These are phyloP conservation scores for Arrhopalites spinosus DNA, from an alignment of 2,888 invertebrate genomes.

Conservation along the genomic window DNA sequence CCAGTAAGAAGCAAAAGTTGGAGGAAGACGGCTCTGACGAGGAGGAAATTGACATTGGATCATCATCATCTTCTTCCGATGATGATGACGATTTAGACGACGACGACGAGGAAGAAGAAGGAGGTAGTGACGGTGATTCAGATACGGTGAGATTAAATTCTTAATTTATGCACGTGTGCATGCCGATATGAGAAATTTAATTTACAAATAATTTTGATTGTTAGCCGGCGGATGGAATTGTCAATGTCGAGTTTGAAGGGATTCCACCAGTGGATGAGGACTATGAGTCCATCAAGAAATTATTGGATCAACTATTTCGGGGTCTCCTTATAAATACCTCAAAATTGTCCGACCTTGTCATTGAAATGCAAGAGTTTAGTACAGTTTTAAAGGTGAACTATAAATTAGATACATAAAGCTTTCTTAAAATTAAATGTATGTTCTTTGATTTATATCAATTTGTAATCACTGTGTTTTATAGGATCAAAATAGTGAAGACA, in stretches of 20 bases:
- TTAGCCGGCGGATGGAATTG: slow-evolving; percentile 23
- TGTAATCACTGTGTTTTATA: not conserved
- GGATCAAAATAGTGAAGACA: slow-evolving; percentile 40
- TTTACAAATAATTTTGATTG: not conserved
- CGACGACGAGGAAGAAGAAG: slow-evolving; percentile 39
- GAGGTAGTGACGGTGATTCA: not conserved
- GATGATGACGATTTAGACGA: slow-evolving; percentile 38
- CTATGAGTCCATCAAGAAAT: slow-evolving; percentile 11
- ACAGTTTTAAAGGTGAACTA: slow-evolving; percentile 29
- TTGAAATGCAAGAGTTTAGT: slow-evolving; percentile 18
- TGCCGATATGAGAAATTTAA: not conserved
- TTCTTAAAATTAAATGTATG: not conserved
- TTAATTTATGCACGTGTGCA: not conserved
- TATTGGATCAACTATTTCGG: slow-evolving; percentile 26
- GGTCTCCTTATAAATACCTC: slow-evolving; percentile 28
- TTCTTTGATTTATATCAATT: not conserved
- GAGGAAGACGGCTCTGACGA: not conserved
- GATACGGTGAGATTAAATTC: slow-evolving; percentile 9
- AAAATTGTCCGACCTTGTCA: slow-evolving; percentile 12
- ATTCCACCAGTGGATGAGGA: slow-evolving; percentile 28
- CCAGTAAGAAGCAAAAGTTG: slow-evolving; percentile 2
- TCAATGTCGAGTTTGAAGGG: slow-evolving; percentile 34
- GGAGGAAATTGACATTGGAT: not conserved
- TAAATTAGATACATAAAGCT: not conserved
- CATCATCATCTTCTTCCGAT: not conserved